Conservation (phyloP, 2,797 vertebrate species). For the Micromesistius poutassou region DNA sequence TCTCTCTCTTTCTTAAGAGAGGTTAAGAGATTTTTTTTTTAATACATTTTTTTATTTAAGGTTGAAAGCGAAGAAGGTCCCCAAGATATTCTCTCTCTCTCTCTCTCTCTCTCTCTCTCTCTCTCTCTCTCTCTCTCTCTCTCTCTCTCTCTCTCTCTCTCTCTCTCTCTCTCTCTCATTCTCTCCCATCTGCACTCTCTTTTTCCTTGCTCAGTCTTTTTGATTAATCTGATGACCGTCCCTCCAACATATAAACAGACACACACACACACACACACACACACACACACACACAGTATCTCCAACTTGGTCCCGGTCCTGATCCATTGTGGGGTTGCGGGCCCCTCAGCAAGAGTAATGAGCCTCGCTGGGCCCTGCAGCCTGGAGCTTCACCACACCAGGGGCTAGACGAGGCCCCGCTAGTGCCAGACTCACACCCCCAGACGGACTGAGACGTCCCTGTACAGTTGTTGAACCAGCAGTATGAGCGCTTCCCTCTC, state of each 20-base stretch:
- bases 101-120: slow-evolving; percentile 32
- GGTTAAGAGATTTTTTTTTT: background rate
- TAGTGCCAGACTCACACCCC: background rate
- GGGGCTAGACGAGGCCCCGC: background rate
- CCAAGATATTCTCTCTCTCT: too few relatives aligned
- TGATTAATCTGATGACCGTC: background rate
- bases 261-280: background rate
- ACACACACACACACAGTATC: slow-evolving; percentile 1
- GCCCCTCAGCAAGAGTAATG: slow-evolving; percentile 21
- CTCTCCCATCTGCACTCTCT: slow-evolving; percentile 31
- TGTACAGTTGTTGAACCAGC: background rate
- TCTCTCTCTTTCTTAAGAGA: background rate
- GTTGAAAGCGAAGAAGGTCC: background rate
- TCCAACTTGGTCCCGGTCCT: background rate
- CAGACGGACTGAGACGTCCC: background rate
- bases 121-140: slow-evolving; percentile 12
- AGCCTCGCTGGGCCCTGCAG: slow-evolving; percentile 10
- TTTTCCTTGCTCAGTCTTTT: slow-evolving; percentile 17
- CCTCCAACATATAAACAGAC: background rate
- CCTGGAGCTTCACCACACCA: slow-evolving; percentile 8
- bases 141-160: slow-evolving; percentile 2
- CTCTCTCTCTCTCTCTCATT: slow-evolving; percentile 22
- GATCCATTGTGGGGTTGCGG: slow-evolving; percentile 15
- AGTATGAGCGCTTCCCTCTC: background rate
- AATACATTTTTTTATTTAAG: too few relatives aligned